Conservation (phyloP, 2,113 vertebrate species). For the Lycocorax pyrrhopterus region DNA sequence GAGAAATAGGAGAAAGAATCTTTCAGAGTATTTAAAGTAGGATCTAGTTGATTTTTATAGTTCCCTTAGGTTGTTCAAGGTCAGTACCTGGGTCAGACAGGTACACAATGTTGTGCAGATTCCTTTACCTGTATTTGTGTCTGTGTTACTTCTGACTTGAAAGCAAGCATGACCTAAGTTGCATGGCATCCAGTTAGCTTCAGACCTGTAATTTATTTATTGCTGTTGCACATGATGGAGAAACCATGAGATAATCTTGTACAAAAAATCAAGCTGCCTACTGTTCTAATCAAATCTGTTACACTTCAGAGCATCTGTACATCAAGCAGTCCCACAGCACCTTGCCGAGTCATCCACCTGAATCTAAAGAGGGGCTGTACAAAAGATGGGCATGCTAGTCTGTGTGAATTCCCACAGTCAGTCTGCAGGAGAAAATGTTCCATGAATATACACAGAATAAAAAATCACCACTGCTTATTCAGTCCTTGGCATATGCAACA, state of each 20-base stretch:
- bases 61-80: not conserved
- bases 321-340: not conserved
- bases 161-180: not conserved
- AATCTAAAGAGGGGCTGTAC: not conserved
- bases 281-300: not conserved
- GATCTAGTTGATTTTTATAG: not conserved
- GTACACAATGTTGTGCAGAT: not conserved
- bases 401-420: not conserved
- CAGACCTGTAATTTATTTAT: not conserved
- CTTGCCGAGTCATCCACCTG: not conserved
- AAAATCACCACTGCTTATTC: not conserved
- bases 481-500: not conserved
- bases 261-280: constrained; percentile 1
- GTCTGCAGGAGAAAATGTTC: not conserved
- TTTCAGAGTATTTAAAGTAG: not conserved
- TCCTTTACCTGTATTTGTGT: not conserved
- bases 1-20: not conserved
- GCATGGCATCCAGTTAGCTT: not conserved
- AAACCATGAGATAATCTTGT: not conserved
- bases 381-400: not conserved
- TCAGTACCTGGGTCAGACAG: not conserved
- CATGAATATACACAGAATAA: not conserved
- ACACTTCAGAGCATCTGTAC: not conserved
- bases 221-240: not conserved
- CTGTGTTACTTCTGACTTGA: not conserved